A percentile compares a stretch with the other conserved stretches of the same genome.
phyloP scores from a whole-genome alignment of 2,888 invertebrate genomes.

The Eristalinus aeneus region DNA sequence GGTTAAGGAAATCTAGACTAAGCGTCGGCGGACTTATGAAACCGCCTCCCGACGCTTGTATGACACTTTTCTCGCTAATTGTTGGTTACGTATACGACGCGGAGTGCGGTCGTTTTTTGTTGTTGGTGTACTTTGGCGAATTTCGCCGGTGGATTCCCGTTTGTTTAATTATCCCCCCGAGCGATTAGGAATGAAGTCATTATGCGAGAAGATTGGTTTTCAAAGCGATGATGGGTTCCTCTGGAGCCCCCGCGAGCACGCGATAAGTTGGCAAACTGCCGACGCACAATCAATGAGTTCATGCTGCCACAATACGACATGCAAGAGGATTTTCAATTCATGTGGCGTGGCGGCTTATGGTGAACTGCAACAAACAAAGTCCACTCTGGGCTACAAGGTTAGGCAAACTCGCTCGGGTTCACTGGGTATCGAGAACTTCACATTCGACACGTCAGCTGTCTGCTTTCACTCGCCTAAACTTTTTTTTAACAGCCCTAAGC shows the following conservation, averaged over 20 bases:
- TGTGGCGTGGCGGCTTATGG: neutral
- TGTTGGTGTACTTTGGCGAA: neutral
- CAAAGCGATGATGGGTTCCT: neutral
- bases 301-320: neutral
- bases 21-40: neutral
- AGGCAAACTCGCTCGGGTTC: too few relatives aligned
- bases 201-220: neutral
- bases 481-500: too few relatives aligned
- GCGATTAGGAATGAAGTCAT: neutral
- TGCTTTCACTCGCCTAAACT: too few relatives aligned
- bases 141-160: neutral
- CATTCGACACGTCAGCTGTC: too few relatives aligned
- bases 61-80: conserved; percentile 11
- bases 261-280: neutral
- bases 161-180: neutral
- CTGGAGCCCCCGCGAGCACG: neutral
- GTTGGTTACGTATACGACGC: conserved; percentile 29
- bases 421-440: too few relatives aligned
- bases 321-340: neutral
- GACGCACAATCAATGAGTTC: neutral
- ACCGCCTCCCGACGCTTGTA: neutral
- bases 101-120: neutral
- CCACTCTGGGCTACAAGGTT: too few relatives aligned
- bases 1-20: neutral
- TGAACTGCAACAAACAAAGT: neutral